Evolutionary conservation across 2,797 vertebrate species (phyloP).

Genomic region (Lateolabrax maculatus): DNA sequence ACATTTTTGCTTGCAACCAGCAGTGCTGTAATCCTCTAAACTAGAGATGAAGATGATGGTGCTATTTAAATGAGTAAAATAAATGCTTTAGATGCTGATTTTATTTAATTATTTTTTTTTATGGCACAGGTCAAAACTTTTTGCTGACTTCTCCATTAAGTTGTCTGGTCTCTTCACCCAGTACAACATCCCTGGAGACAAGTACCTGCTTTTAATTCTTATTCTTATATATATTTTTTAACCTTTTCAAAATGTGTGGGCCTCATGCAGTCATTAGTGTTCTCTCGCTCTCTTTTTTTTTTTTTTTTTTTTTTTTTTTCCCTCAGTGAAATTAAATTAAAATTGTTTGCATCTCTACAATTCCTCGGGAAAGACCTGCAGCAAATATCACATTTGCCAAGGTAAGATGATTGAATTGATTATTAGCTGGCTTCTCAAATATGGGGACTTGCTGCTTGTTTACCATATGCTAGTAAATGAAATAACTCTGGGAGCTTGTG

Average conservation of each 20-base stretch:
- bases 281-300: not conserved
- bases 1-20: slow-evolving; percentile 3
- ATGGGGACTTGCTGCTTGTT: not conserved
- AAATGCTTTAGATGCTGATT: slow-evolving; percentile 7
- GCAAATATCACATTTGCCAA: slow-evolving; percentile 82
- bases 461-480: not conserved
- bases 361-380: slow-evolving; percentile 86
- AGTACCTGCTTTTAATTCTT: slow-evolving; percentile 65
- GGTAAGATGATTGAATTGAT: no score
- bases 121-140: slow-evolving; percentile 83
- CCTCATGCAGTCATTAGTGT: slow-evolving; percentile 7
- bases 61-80: slow-evolving; percentile 4
- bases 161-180: slow-evolving; percentile 83
- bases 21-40: not conserved
- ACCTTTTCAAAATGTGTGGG: not conserved
- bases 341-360: slow-evolving; percentile 85
- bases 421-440: not conserved
- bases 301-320: slow-evolving; percentile 24
- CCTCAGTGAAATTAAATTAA: slow-evolving; percentile 86
- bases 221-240: not conserved
- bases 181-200: slow-evolving; percentile 88
- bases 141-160: slow-evolving; percentile 85
- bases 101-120: not conserved
- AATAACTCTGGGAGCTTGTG: not conserved
- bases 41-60: not conserved